Evolutionary conservation across 2,797 vertebrate species (phyloP).

Genomic region (Ammospiza maritima): DNA sequence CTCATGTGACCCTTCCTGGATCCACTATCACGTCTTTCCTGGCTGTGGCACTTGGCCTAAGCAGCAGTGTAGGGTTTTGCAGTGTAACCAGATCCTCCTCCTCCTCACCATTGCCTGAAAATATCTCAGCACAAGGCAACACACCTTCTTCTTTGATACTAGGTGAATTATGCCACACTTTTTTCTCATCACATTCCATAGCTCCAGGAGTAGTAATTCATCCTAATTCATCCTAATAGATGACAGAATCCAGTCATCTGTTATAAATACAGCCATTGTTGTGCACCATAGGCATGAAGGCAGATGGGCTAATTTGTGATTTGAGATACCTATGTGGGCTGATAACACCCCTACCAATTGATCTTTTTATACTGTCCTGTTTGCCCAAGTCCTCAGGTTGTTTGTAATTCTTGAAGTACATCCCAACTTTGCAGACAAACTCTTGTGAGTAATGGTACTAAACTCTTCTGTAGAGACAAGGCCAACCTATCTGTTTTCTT

Average conservation of each 20-base stretch:
- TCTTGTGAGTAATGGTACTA: neutral
- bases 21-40: fast-evolving
- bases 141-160: neutral
- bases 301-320: neutral
- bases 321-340: neutral
- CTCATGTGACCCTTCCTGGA: fast-evolving
- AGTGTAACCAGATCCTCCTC: neutral
- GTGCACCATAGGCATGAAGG: neutral
- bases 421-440: neutral
- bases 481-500: neutral
- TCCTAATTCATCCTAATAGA: neutral
- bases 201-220: neutral
- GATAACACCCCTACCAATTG: neutral
- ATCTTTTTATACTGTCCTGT: neutral
- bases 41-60: fast-evolving
- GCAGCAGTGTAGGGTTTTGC: fast-evolving
- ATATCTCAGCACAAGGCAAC: neutral
- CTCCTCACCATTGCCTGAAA: neutral
- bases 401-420: neutral
- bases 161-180: neutral
- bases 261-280: neutral
- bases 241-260: neutral
- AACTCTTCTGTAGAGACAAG: neutral
- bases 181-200: neutral
- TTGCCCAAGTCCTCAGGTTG: neutral